A percentile compares a stretch with the other conserved stretches of the same genome.
Evolutionary conservation across 2,797 vertebrate species (phyloP).

Genomic region (Liasis olivaceus): DNA sequence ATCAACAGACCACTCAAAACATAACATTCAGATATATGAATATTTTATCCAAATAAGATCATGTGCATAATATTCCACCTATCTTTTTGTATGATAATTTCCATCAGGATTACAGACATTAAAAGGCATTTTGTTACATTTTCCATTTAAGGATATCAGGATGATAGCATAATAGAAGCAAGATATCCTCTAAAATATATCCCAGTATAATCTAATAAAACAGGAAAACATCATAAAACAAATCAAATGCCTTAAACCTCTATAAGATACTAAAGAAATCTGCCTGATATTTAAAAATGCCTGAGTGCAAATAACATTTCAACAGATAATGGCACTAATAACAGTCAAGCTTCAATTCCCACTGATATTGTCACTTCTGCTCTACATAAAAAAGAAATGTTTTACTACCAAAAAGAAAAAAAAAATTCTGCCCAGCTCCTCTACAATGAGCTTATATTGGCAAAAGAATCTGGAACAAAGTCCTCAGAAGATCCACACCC

Average conservation of each 20-base stretch:
- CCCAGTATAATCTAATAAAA: background rate
- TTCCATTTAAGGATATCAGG: background rate
- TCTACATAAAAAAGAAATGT: background rate
- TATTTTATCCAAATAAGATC: background rate
- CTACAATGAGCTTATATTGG: background rate
- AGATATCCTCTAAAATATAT: background rate
- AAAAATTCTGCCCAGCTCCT: background rate
- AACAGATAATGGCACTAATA: background rate
- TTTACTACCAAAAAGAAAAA: background rate
- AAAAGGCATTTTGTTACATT: background rate
- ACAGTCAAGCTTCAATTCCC: background rate
- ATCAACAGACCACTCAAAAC: background rate
- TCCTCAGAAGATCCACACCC: background rate
- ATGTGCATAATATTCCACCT: background rate
- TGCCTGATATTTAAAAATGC: background rate
- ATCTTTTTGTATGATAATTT: background rate
- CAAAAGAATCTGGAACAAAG: background rate
- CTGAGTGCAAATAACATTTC: background rate
- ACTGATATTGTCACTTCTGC: background rate
- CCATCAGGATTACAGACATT: background rate
- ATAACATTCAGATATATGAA: background rate
- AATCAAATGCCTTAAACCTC: background rate
- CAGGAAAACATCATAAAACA: background rate
- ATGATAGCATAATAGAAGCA: background rate
- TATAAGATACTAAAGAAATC: background rate